These are phyloP conservation scores for Perithous albicinctus DNA, from an alignment of 2,888 invertebrate genomes.

Conservation along the genomic window DNA sequence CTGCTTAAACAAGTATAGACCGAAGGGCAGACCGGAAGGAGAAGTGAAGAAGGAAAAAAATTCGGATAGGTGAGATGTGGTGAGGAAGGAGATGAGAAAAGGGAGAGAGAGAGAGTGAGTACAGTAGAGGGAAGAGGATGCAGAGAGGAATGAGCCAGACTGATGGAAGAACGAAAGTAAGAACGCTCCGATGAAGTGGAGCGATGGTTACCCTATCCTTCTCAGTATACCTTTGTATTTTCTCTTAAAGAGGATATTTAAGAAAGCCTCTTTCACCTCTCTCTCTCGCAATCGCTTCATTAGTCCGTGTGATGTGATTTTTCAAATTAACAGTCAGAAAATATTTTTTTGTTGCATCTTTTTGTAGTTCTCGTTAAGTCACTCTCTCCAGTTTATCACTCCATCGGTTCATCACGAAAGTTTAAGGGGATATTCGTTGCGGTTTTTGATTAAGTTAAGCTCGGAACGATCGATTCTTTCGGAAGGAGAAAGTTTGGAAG, in stretches of 20 bases:
- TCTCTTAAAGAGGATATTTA: conserved; percentile 36
- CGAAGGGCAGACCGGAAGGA: conserved; percentile 40
- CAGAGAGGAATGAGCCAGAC: conserved; percentile 63
- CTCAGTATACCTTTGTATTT: conserved; percentile 15
- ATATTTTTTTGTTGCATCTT: too few species aligned
- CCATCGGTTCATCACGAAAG: too few species aligned
- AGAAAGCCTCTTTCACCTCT: background rate
- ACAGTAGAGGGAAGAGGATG: too few species aligned
- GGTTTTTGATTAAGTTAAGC: too few species aligned
- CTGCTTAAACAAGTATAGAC: conserved; percentile 44
- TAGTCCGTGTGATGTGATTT: too few species aligned
- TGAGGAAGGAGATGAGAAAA: conserved; percentile 32
- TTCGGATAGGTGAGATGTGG: conserved; percentile 46
- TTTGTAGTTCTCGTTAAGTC: too few species aligned
- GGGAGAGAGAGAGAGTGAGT: conserved; percentile 40
- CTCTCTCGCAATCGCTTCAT: background rate
- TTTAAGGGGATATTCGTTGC: too few species aligned
- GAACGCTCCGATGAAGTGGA: conserved; percentile 66
- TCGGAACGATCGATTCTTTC: too few species aligned
- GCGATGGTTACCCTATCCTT: conserved; percentile 3
- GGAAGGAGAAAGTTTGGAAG: too few species aligned
- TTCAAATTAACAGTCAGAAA: too few species aligned
- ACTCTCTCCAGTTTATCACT: too few species aligned
- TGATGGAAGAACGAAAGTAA: conserved; percentile 66
- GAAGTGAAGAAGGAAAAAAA: conserved; percentile 39